Conservation (phyloP, 2,888 invertebrate species). For the Electrophaes corylata region DNA sequence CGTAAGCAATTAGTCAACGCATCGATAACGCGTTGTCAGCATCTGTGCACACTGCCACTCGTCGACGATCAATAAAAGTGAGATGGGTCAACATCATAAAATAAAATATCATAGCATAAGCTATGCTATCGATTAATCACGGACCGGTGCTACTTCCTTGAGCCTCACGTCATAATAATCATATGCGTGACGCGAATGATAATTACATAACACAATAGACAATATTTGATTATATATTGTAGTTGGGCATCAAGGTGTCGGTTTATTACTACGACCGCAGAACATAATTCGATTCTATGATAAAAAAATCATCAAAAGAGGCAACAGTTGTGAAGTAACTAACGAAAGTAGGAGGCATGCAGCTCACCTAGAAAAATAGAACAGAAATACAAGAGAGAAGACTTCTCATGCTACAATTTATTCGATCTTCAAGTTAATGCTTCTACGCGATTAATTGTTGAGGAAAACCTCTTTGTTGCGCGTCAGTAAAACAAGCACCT, state of each 20-base stretch:
- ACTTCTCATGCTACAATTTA: conserved; percentile 38
- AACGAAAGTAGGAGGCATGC: conserved; percentile 17
- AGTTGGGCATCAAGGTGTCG: conserved; percentile 35
- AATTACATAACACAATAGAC: conserved; percentile 54
- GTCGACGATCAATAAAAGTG: conserved; percentile 50
- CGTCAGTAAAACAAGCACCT: conserved; percentile 23
- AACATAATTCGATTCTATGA: conserved; percentile 33
- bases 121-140: conserved; percentile 9
- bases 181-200: conserved; percentile 52
- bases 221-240: conserved; percentile 43
- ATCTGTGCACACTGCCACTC: conserved; percentile 50
- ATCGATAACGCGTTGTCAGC: conserved; percentile 67
- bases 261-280: conserved; percentile 33
- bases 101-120: neutral
- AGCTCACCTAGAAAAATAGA: conserved; percentile 38
- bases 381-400: conserved; percentile 51
- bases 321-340: neutral
- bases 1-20: conserved; percentile 76
- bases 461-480: conserved; percentile 1
- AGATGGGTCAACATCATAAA: conserved; percentile 27
- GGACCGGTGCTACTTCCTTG: conserved; percentile 36
- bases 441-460: neutral
- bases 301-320: too few relatives aligned
- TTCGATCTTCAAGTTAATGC: conserved; percentile 4
- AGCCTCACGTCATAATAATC: conserved; percentile 45